Percentiles rank a stretch among this genome's conserved stretches.
Evolutionary conservation across 1,140 invertebrate genomes (phyloP).

Genomic region (Latrodectus geometricus): DNA sequence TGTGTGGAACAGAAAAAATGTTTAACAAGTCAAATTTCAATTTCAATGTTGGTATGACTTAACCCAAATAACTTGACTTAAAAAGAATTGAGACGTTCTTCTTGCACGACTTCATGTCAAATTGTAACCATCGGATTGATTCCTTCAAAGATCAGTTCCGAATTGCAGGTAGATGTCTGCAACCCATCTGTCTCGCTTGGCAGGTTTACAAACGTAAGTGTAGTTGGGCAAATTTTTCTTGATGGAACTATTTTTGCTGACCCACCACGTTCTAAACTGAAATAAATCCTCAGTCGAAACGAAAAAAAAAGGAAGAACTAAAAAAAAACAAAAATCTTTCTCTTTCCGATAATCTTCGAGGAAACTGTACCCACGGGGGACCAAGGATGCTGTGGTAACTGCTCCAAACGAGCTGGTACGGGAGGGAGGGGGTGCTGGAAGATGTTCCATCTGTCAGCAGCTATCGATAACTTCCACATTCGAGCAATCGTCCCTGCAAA

Average conservation of each 20-base stretch:
- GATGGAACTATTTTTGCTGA: constrained; percentile 3
- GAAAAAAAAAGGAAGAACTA: background rate
- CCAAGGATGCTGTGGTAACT: constrained; percentile 17
- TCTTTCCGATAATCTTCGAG: constrained; percentile 40
- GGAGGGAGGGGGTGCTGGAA: constrained; percentile 1
- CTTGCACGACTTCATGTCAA: no score
- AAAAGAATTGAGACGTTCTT: no score
- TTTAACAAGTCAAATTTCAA: no score
- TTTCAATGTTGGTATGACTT: no score
- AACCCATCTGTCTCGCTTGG: background rate
- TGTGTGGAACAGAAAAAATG: no score
- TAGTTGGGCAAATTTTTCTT: background rate
- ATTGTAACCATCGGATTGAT: background rate
- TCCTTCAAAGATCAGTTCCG: background rate
- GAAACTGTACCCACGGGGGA: constrained; percentile 43
- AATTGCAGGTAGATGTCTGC: background rate
- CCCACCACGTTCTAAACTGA: constrained; percentile 24
- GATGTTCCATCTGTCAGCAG: constrained; percentile 2
- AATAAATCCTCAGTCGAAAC: constrained; percentile 33
- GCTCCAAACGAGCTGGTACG: constrained; percentile 2
- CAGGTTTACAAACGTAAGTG: background rate
- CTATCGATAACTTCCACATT: constrained; percentile 48
- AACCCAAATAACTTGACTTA: no score
- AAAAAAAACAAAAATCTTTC: background rate
- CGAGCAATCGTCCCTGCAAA: constrained; percentile 45